These are phyloP conservation scores for Boleophthalmus pectinirostris DNA, from an alignment of 2,113 vertebrate species.

Conservation along the genomic window DNA sequence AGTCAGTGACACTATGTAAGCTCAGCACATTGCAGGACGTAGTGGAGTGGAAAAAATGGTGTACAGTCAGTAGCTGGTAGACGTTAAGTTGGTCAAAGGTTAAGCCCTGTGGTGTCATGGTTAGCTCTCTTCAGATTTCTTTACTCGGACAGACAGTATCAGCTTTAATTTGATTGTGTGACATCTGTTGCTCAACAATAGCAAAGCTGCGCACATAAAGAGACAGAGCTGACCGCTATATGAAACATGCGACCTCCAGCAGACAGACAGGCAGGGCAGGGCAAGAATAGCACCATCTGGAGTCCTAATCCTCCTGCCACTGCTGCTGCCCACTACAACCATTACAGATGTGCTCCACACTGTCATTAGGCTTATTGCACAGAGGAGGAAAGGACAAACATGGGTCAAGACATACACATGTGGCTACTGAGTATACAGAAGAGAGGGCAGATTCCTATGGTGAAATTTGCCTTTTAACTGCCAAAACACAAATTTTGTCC, in stretches of 20 bases:
- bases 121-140: conserved; percentile 55
- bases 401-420: conserved; percentile 31
- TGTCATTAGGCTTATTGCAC: conserved; percentile 67
- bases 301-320: conserved; percentile 62
- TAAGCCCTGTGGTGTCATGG: conserved; percentile 58
- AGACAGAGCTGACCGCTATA: conserved; percentile 29
- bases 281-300: conserved; percentile 67
- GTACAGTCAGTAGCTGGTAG: conserved; percentile 37
- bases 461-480: neutral
- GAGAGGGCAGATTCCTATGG: neutral
- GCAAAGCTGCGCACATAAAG: neutral
- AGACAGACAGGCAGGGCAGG: conserved; percentile 45
- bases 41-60: conserved; percentile 32
- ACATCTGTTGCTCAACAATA: conserved; percentile 58
- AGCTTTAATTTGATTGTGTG: conserved; percentile 65
- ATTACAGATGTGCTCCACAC: conserved; percentile 46
- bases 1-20: conserved; percentile 27
- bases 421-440: neutral
- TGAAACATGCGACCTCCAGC: conserved; percentile 62
- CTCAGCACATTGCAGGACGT: conserved; percentile 29
- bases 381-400: conserved; percentile 30
- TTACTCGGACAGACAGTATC: conserved; percentile 50
- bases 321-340: conserved; percentile 45
- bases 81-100: conserved; percentile 19
- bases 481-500: no score